Evolutionary conservation across 2,888 invertebrate species (phyloP).

Genomic region (Clunio marinus): DNA sequence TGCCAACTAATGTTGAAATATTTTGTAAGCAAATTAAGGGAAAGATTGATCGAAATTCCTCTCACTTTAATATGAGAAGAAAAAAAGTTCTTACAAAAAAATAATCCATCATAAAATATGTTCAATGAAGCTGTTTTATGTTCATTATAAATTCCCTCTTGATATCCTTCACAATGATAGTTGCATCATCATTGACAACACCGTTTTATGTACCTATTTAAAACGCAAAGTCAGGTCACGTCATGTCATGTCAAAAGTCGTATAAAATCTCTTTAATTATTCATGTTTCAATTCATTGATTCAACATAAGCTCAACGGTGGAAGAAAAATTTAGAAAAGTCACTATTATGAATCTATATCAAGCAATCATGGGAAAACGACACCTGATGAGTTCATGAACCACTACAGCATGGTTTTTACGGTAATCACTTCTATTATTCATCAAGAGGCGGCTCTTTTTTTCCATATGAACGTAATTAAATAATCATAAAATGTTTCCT

Average conservation of each 20-base stretch:
- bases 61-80: too few relatives aligned
- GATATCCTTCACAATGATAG: too few relatives aligned
- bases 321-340: constrained; percentile 22
- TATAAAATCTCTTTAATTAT: constrained; percentile 35
- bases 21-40: too few relatives aligned
- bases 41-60: too few relatives aligned
- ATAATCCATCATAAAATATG: too few relatives aligned
- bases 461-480: constrained; percentile 35
- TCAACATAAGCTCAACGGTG: background rate
- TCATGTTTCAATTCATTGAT: constrained; percentile 32
- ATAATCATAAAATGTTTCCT: constrained; percentile 15
- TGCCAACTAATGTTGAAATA: too few relatives aligned
- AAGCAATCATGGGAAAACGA: constrained; percentile 11
- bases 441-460: background rate
- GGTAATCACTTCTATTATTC: constrained; percentile 18
- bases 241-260: constrained; percentile 16
- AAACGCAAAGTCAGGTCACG: constrained; percentile 36
- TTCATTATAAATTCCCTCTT: too few relatives aligned
- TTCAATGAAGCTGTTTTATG: too few relatives aligned
- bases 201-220: background rate
- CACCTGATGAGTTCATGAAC: constrained; percentile 21
- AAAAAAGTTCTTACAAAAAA: too few relatives aligned
- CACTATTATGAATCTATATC: background rate
- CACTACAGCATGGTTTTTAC: background rate
- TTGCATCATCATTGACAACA: background rate